phyloP scores from a whole-genome alignment of 1,140 invertebrate genomes.

The Drosophila willistoni region DNA sequence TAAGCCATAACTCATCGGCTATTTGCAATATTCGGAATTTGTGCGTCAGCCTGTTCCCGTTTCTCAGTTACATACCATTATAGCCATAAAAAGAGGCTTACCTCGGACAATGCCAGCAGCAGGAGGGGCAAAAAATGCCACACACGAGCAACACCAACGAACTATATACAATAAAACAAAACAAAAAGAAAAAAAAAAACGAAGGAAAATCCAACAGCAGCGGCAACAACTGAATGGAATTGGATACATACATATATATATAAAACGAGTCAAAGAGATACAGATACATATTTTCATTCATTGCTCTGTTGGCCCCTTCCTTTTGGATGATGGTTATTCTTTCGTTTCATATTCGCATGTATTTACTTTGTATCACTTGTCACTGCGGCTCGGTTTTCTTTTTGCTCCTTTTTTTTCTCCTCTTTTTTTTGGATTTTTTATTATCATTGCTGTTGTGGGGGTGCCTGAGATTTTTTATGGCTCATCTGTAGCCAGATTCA shows the following conservation, averaged over 20 bases:
- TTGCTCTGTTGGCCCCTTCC: slow-evolving; percentile 30
- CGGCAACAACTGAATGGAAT: slow-evolving; percentile 21
- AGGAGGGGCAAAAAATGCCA: slow-evolving; percentile 42
- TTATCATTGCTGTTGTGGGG: slow-evolving; percentile 35
- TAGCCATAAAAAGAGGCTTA: slow-evolving; percentile 54
- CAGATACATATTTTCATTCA: slow-evolving; percentile 61
- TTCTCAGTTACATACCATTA: slow-evolving; percentile 72
- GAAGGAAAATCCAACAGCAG: slow-evolving; percentile 18
- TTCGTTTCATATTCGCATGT: slow-evolving; percentile 74
- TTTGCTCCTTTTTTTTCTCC: slow-evolving; percentile 50
- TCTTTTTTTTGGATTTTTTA: slow-evolving; percentile 5
- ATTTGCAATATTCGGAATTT: slow-evolving; percentile 54
- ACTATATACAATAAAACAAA: neutral
- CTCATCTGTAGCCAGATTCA: slow-evolving; percentile 56
- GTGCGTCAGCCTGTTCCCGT: slow-evolving; percentile 39
- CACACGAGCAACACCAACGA: slow-evolving; percentile 45
- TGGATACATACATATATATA: slow-evolving; percentile 40
- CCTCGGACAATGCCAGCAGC: slow-evolving; percentile 31
- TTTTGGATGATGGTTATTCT: slow-evolving; percentile 23
- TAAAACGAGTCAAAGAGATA: slow-evolving; percentile 35
- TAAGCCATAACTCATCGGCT: slow-evolving; percentile 67
- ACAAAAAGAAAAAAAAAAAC: neutral
- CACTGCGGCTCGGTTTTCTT: slow-evolving; percentile 63
- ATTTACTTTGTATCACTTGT: slow-evolving; percentile 82
- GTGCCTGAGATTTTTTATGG: slow-evolving; percentile 73